phyloP scores from a whole-genome alignment of 37 sponge, comb jelly and placozoan species.

The Cliona cf. orientalis region DNA sequence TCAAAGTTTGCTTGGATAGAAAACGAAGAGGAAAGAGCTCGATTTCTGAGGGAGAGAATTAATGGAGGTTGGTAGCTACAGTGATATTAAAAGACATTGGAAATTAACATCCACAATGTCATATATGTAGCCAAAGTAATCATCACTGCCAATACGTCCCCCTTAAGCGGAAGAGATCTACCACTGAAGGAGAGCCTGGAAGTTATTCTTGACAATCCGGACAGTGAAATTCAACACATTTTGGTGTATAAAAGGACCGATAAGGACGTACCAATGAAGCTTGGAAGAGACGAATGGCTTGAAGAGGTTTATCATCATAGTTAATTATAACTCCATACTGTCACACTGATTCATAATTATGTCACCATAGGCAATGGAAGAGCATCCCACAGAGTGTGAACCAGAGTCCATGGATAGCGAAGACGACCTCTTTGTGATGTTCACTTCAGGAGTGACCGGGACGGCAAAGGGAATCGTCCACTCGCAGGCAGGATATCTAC shows the following conservation, averaged over 20 bases:
- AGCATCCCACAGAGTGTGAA: constrained; percentile 34
- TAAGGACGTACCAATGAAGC: too few species aligned
- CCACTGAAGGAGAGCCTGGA: constrained; percentile 77
- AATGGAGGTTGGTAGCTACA: neutral
- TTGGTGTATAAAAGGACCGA: constrained; percentile 61
- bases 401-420: constrained; percentile 76
- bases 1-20: too few species aligned
- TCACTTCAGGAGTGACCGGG: constrained; percentile 45
- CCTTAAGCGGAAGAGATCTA: constrained; percentile 73
- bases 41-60: neutral
- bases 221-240: constrained; percentile 42
- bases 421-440: constrained; percentile 77
- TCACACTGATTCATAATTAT: neutral
- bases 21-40: too few species aligned
- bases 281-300: neutral
- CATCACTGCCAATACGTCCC: constrained; percentile 76
- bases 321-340: neutral
- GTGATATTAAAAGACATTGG: neutral
- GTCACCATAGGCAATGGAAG: constrained; percentile 56
- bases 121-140: constrained; percentile 38
- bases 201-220: constrained; percentile 51
- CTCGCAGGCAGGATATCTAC: constrained; percentile 22
- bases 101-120: neutral
- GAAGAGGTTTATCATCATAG: neutral
- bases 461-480: constrained; percentile 6